phyloP scores from a whole-genome alignment of 2,797 vertebrate genomes.

The Smutsia gigantea region DNA sequence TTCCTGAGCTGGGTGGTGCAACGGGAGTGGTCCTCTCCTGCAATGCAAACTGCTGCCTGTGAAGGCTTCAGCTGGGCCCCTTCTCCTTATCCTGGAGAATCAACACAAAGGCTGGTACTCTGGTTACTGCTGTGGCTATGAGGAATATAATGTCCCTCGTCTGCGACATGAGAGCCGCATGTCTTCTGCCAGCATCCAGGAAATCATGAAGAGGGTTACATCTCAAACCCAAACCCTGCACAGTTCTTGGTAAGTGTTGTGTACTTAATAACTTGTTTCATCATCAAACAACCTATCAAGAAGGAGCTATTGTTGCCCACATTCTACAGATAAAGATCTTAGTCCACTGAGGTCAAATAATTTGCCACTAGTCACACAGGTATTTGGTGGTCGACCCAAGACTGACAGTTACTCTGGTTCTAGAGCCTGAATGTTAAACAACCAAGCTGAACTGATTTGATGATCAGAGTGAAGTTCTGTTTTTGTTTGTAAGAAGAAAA shows the following conservation, averaged over 20 bases:
- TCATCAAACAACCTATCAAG: neutral
- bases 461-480: neutral
- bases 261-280: neutral
- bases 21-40: neutral
- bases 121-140: neutral
- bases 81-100: too few species aligned
- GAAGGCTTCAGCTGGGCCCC: neutral
- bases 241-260: neutral
- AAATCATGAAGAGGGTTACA: neutral
- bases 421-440: neutral
- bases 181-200: neutral
- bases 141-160: neutral
- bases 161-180: neutral
- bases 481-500: neutral
- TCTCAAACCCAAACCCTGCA: neutral
- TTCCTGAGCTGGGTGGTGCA: neutral
- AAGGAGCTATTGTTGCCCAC: neutral
- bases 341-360: neutral
- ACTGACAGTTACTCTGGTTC: neutral
- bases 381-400: too few species aligned
- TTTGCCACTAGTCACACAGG: neutral
- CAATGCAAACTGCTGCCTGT: neutral
- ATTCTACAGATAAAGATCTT: neutral
- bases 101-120: fast-evolving
- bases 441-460: neutral